A percentile compares a stretch with the other conserved stretches of the same genome.
Conservation (phyloP, 2,888 invertebrate species). For the Sinhomidia bicolor region DNA sequence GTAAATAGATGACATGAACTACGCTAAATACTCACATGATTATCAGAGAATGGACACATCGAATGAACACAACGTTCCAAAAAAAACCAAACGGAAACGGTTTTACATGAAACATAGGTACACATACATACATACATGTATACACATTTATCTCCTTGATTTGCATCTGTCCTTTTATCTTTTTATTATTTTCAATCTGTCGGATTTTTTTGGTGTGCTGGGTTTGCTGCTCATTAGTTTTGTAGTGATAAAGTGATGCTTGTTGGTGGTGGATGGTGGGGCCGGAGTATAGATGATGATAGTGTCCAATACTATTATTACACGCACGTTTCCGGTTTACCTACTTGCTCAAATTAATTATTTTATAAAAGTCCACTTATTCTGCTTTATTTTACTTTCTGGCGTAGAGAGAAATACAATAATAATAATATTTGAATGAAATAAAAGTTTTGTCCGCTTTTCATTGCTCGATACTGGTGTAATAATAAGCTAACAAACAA, state of each 20-base stretch:
- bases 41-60: not conserved
- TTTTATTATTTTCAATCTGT: conserved; percentile 21
- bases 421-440: not conserved
- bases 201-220: not conserved
- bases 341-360: conserved; percentile 26
- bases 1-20: not conserved
- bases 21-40: not conserved
- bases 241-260: too few relatives aligned
- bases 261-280: not conserved
- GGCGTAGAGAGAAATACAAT: not conserved
- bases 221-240: not conserved
- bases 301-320: conserved; percentile 1
- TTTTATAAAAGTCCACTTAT: not conserved
- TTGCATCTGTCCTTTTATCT: conserved; percentile 52
- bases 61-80: conserved; percentile 3
- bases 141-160: conserved; percentile 19
- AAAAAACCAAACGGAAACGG: conserved; percentile 39
- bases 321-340: conserved; percentile 57
- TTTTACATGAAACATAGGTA: conserved; percentile 42
- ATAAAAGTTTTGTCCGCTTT: not conserved
- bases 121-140: too few relatives aligned
- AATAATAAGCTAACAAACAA: not conserved
- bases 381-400: conserved; percentile 5
- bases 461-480: not conserved
- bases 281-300: conserved; percentile 23